Evolutionary conservation across 1,140 invertebrate species (phyloP), one percentile per base, ranked within the genome.

Genomic region (Ceratitis capitata): DNA sequence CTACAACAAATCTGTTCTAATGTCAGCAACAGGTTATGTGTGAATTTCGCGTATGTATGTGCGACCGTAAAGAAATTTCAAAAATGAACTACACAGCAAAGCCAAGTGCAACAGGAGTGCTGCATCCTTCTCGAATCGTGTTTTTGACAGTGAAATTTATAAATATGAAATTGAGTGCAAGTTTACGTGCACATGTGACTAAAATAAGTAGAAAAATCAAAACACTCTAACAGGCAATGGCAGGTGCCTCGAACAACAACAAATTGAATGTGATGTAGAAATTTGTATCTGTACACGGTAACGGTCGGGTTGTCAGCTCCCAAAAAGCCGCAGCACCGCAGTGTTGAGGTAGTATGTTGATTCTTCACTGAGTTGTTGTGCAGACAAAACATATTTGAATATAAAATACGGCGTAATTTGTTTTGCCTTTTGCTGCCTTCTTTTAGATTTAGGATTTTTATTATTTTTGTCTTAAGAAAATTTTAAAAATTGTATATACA

Each of bases 41-140:
- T 69, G 61, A 69, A 69, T 29, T 69, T 69, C 61, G 39, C 61
- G 61, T 39, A 14, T 32, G 61, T 39, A 14, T 69, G 58, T 35
- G 32, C 16, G 61, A 29, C 61, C 32, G 61, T 69, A 32, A 69
- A 69, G 32, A 69, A 69, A 39, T 32, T 69, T 39, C 16, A 32
- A 39, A 69, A 69, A 69, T 69, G 61, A 69, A 69, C 61, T 69
- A 69, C 61, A 69, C 61, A 69, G 26, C 61, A 69, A 69, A 69
- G 14, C 61, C 61, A 69, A 69, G 61, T 69, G 61, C 16, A 39
- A 14, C 61, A 69, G 61, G 29, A 69, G 61, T 69, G 16, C 12
- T 19, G 61, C 61, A 69, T 69, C 61, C 61, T 69, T 39, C 61
- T 69, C 61, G 32, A 69, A 64, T 29, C 35, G 58, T 29, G 61